These are phyloP conservation scores for Julus scandinavius DNA, from an alignment of 2,888 invertebrate genomes.

Conservation along the genomic window DNA sequence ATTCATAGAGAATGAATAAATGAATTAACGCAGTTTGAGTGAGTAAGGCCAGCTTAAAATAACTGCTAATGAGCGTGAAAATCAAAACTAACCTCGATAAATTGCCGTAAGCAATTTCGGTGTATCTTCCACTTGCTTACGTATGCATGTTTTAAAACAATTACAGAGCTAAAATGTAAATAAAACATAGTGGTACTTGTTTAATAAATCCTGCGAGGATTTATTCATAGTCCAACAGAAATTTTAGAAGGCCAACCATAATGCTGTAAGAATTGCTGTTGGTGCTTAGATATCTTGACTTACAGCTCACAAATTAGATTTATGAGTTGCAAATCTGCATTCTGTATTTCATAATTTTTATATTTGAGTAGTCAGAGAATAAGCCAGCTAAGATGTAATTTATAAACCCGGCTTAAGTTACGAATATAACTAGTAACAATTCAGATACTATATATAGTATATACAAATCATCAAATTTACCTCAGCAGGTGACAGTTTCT, in stretches of 20 bases:
- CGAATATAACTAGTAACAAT: too few relatives aligned
- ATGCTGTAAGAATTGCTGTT: too few relatives aligned
- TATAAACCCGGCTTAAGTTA: neutral
- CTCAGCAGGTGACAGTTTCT: conserved; percentile 15
- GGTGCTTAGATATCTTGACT: too few relatives aligned
- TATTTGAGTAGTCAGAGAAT: neutral
- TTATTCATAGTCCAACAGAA: too few relatives aligned
- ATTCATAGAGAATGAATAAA: neutral
- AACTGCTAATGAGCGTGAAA: neutral
- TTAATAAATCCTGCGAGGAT: too few relatives aligned
- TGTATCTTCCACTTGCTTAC: neutral
- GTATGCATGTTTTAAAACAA: conserved; percentile 9
- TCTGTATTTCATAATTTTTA: too few relatives aligned
- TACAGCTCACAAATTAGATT: too few relatives aligned
- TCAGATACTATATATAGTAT: neutral
- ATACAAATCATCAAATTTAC: neutral
- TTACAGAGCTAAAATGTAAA: neutral
- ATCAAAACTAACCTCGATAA: neutral
- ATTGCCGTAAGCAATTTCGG: neutral
- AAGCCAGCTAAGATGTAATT: neutral
- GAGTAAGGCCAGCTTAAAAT: neutral
- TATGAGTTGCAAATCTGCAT: too few relatives aligned
- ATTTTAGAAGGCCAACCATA: too few relatives aligned
- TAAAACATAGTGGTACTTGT: neutral
- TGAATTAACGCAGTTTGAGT: neutral